These are phyloP conservation scores for Archocentrus centrarchus DNA, from an alignment of 2,113 vertebrate species.

Conservation along the genomic window DNA sequence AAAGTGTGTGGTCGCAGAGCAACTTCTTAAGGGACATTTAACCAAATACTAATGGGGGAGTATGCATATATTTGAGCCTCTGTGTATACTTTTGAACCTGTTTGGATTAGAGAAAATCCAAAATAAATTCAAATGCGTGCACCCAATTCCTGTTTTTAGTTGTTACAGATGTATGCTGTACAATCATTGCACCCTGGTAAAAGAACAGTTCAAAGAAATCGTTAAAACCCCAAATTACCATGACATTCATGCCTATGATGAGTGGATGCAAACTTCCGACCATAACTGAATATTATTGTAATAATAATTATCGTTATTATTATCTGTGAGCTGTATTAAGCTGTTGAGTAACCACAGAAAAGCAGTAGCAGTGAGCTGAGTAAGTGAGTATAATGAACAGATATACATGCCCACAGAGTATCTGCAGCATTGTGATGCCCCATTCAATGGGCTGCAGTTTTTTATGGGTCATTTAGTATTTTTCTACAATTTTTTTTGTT, in stretches of 20 bases:
- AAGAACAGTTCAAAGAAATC: too few relatives aligned
- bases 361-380: neutral
- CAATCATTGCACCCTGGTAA: neutral
- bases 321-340: neutral
- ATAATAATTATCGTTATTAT: neutral
- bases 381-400: neutral
- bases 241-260: too few relatives aligned
- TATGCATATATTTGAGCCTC: too few relatives aligned
- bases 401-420: neutral
- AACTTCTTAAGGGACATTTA: too few relatives aligned
- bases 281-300: too few relatives aligned
- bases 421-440: neutral
- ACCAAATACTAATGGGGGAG: too few relatives aligned
- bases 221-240: too few relatives aligned
- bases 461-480: neutral
- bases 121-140: neutral
- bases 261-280: too few relatives aligned
- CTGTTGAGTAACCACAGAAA: neutral
- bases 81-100: neutral
- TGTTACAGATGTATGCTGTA: too few relatives aligned
- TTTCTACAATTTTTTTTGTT: neutral
- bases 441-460: neutral
- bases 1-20: too few relatives aligned
- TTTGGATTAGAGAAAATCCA: neutral
- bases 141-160: fast-evolving